Conservation (phyloP, 1,140 invertebrate genomes). For the Nylanderia fulva region DNA sequence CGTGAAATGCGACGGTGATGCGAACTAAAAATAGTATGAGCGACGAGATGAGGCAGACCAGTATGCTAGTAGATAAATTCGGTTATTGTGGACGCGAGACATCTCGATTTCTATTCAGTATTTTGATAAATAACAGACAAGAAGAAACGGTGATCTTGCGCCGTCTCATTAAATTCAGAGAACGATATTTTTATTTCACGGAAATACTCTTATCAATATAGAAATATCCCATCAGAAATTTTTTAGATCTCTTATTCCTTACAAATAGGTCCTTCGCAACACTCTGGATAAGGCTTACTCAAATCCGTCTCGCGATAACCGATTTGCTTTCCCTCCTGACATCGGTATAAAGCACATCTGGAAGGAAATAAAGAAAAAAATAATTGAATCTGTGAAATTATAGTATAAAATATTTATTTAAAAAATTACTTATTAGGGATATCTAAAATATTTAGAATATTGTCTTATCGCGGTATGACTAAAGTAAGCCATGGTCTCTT, state of each 20-base stretch:
- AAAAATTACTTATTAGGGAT: no score
- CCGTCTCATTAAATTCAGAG: background rate
- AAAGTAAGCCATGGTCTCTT: background rate
- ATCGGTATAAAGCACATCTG: conserved; percentile 25
- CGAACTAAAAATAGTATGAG: background rate
- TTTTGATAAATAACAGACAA: background rate
- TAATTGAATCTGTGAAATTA: no score
- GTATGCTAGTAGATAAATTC: background rate
- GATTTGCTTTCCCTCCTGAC: background rate
- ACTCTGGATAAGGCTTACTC: conserved; percentile 51
- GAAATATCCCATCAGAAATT: background rate
- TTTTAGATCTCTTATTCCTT: background rate
- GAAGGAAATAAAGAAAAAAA: conserved; percentile 9
- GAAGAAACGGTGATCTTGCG: background rate
- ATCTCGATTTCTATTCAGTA: background rate
- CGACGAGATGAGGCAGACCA: background rate
- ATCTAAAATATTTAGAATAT: background rate
- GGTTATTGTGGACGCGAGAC: background rate
- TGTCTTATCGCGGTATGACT: background rate
- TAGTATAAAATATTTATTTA: no score
- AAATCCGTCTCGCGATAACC: conserved; percentile 21
- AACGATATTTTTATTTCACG: background rate
- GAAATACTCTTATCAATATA: background rate
- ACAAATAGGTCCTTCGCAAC: conserved; percentile 53
- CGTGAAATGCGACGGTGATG: background rate